Evolutionary conservation across 2,113 vertebrate species (phyloP), one percentile per base, ranked within the genome.

Genomic region (Toxostoma redivivum): DNA sequence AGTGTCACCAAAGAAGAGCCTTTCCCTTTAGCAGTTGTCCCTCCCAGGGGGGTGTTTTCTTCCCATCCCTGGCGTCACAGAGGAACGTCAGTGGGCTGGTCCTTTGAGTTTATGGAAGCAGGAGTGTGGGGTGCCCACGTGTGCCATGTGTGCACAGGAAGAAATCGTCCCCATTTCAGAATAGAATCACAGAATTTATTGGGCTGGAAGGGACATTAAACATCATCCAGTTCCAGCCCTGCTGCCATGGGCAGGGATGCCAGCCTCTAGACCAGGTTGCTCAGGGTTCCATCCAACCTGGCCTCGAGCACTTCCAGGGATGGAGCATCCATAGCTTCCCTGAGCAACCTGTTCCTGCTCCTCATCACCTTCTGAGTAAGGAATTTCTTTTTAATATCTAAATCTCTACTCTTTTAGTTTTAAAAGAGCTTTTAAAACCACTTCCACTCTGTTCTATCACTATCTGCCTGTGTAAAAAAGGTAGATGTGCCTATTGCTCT

Each of bases 151-250:
- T n/a, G 42, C 45, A 35, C 45, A 11, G 2, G 0, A 22, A 40
- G 81, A 11, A 7, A 20, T 12, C 10, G 7, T 3, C 24, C 47
- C 7, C 21, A 2, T 30, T 57, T 35, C 66, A 37, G 33, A 67
- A 44, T 0, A 4, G 53, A 53, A 15, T 11, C 24, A 40, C 0
- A 10, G 48, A 15, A 37, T 37, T 35, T 53, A 0, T 12, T 20
- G 48, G 48, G 56, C 44, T 77, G 48, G 48, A 33, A 70, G 42
- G 62, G 30, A 20, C 56, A 19, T 14, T 24, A 33, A 76, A 56
- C 48, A 48, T 16, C 54, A 54, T 9, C 40, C 22, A 48, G 40
- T 6, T 54, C 87, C 40, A 48, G 1, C 30, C 54, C 62, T 53
- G 40, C 25, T 45, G 24, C 47, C 21, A 3, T 10, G 18, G 70